A percentile compares a stretch with the other conserved stretches of the same genome.
phyloP scores from a whole-genome alignment of 2,113 vertebrate genomes.

The Castor canadensis region DNA sequence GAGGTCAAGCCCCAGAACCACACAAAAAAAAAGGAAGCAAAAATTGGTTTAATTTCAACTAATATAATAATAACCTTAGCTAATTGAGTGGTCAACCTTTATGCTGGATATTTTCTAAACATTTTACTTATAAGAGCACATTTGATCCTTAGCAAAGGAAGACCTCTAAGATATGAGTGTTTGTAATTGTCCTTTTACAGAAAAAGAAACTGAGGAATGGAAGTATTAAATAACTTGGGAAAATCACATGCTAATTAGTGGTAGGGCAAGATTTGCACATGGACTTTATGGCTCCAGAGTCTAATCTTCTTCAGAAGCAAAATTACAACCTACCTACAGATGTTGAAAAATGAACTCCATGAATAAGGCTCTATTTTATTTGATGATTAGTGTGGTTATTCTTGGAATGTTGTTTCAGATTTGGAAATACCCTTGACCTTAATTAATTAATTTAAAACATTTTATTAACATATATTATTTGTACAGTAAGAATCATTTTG shows the following conservation, averaged over 20 bases:
- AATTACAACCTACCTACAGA: not conserved
- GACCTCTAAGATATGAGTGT: not conserved
- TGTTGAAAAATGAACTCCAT: not conserved
- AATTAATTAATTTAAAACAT: no score
- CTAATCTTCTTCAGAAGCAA: not conserved
- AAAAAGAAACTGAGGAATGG: not conserved
- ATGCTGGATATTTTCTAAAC: not conserved
- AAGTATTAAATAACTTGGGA: not conserved
- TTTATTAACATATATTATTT: no score
- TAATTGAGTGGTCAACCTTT: not conserved
- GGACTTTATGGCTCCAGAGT: no score
- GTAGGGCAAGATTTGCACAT: not conserved
- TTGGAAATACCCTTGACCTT: constrained; percentile 57
- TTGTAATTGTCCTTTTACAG: not conserved
- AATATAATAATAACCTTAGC: not conserved
- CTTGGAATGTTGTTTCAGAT: constrained; percentile 53
- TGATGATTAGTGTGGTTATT: constrained; percentile 63
- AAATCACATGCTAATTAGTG: not conserved
- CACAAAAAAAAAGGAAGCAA: no score
- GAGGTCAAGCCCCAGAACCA: no score
- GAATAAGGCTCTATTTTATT: constrained; percentile 23
- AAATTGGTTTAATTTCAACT: not conserved
- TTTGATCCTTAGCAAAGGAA: not conserved
- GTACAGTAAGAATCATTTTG: no score
- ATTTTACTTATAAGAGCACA: not conserved